These are phyloP conservation scores for Arvicanthis niloticus DNA, from an alignment of 2,113 vertebrate species.

Conservation along the genomic window DNA sequence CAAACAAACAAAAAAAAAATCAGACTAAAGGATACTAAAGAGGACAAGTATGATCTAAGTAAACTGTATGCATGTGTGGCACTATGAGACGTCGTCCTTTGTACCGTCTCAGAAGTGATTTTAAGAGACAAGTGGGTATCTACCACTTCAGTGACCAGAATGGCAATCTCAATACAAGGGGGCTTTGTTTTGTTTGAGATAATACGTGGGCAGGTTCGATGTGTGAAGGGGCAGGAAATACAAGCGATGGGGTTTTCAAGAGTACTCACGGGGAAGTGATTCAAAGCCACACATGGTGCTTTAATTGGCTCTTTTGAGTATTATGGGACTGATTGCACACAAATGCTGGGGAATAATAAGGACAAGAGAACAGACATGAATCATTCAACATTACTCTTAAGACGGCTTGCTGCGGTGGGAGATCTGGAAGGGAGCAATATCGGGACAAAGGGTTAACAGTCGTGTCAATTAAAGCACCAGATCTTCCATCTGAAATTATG, in stretches of 20 bases:
- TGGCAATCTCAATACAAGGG: neutral
- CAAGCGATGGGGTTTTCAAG: neutral
- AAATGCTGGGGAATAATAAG: neutral
- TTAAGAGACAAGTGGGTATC: neutral
- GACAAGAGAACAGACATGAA: neutral
- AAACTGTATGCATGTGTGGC: neutral
- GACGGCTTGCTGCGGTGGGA: neutral
- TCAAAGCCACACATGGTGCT: neutral
- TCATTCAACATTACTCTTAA: neutral
- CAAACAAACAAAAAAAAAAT: neutral
- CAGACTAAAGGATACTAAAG: neutral
- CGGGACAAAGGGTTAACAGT: slow-evolving; percentile 11
- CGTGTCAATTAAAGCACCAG: neutral
- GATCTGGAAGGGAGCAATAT: neutral
- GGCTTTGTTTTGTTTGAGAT: slow-evolving; percentile 27
- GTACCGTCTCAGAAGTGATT: too few relatives aligned
- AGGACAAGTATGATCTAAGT: too few relatives aligned
- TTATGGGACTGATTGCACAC: slow-evolving; percentile 17
- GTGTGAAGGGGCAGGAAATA: neutral
- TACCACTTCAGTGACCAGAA: slow-evolving; percentile 14
- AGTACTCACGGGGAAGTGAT: slow-evolving; percentile 1
- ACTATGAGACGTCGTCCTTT: neutral
- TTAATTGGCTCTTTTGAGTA: neutral
- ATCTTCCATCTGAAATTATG: slow-evolving; percentile 13
- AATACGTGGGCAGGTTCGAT: neutral